Evolutionary conservation across 2,113 vertebrate genomes (phyloP).

Genomic region (Coreoperca whiteheadi): DNA sequence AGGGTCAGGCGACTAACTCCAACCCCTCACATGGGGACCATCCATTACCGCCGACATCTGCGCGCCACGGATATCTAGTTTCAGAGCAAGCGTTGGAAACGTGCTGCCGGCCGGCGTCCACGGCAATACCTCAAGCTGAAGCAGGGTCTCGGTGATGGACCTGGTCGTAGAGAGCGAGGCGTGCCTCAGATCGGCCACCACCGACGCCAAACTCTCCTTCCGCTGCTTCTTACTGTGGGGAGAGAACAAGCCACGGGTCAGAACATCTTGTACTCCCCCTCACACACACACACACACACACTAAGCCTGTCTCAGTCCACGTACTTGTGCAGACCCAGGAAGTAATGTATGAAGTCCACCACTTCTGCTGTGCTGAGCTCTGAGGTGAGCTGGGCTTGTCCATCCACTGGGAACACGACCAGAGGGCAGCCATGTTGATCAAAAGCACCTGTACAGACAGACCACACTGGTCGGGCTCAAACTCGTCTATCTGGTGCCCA

Average conservation of each 20-base stretch:
- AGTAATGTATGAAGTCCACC: constrained; percentile 83
- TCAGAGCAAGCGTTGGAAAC: neutral
- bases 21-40: neutral
- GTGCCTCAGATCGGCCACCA: constrained; percentile 79
- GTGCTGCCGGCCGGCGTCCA: neutral
- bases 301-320: neutral
- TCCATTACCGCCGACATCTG: neutral
- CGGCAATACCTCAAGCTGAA: constrained; percentile 78
- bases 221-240: constrained; percentile 69
- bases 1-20: neutral
- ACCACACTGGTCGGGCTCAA: neutral
- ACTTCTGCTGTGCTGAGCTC: constrained; percentile 78
- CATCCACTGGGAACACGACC: constrained; percentile 79
- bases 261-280: neutral
- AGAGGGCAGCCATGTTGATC: constrained; percentile 83
- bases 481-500: no score
- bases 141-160: constrained; percentile 76
- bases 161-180: constrained; percentile 37
- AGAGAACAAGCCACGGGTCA: neutral
- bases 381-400: constrained; percentile 66
- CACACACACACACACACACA: neutral
- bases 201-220: constrained; percentile 72
- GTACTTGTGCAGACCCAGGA: constrained; percentile 75
- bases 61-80: neutral
- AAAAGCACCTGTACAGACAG: constrained; percentile 74